Percentiles rank a stretch among this genome's conserved stretches.
Evolutionary conservation across 2,888 invertebrate species (phyloP).

Genomic region (Andrena camellia): DNA sequence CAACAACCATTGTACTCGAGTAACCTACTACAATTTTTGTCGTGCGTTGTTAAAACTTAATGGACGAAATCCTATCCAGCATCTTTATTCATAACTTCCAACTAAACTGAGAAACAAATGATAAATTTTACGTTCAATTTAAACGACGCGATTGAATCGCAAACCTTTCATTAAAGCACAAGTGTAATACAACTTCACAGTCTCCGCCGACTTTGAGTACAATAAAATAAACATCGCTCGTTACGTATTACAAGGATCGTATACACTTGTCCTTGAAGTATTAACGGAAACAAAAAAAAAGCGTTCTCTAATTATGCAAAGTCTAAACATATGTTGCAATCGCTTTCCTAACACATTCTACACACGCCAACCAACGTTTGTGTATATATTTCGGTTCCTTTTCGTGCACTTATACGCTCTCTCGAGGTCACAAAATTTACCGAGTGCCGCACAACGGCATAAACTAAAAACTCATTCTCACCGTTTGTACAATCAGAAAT

Average conservation of each 20-base stretch:
- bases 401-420: conserved; percentile 5
- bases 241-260: neutral
- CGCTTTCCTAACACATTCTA: conserved; percentile 24
- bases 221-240: neutral
- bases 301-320: conserved; percentile 27
- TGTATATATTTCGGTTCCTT: conserved; percentile 5
- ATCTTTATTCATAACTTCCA: neutral
- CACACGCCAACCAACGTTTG: conserved; percentile 13
- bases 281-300: conserved; percentile 21
- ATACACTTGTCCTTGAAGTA: conserved; percentile 15
- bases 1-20: conserved; percentile 12
- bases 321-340: conserved; percentile 25
- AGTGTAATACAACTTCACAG: neutral
- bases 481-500: neutral
- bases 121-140: neutral
- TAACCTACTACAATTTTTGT: neutral
- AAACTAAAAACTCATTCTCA: neutral
- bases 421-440: neutral
- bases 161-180: neutral
- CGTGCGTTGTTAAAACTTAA: conserved; percentile 23
- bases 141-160: too few relatives aligned
- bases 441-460: neutral
- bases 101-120: neutral
- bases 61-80: neutral
- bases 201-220: neutral